These are phyloP conservation scores for Riparia riparia DNA, from an alignment of 2,113 vertebrate genomes.

Conservation along the genomic window DNA sequence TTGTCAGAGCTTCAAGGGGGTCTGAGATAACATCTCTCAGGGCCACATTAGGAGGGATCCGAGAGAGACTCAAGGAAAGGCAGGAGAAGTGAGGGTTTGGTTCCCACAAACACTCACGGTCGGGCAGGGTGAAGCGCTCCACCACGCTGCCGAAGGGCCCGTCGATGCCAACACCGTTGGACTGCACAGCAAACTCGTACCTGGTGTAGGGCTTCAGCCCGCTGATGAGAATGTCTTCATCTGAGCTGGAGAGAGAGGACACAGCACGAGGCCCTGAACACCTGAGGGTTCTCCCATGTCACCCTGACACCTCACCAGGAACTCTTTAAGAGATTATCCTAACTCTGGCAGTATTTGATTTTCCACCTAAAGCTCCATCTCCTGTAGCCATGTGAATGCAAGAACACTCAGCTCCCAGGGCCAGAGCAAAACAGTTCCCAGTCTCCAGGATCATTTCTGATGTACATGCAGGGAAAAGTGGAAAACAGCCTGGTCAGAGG, in stretches of 20 bases:
- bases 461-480: neutral
- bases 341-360: neutral
- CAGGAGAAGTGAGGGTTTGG: neutral
- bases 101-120: constrained; percentile 81
- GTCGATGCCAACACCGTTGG: constrained; percentile 84
- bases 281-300: neutral
- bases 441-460: neutral
- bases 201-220: constrained; percentile 93
- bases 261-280: neutral
- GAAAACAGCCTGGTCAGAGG: neutral
- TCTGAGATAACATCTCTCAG: neutral
- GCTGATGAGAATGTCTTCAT: constrained; percentile 90
- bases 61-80: neutral
- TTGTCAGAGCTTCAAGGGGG: neutral
- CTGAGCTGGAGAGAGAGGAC: constrained; percentile 77
- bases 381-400: neutral
- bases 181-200: constrained; percentile 95
- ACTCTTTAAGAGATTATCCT: neutral
- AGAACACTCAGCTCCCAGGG: neutral
- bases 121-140: constrained; percentile 89
- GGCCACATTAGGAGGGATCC: neutral
- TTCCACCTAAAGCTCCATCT: neutral
- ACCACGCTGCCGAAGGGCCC: constrained; percentile 92
- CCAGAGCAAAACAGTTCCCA: neutral
- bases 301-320: neutral